Percentiles rank a stretch among this genome's conserved stretches.
Conservation (phyloP, 2,113 vertebrate genomes). For the Aegotheles bennettii region DNA sequence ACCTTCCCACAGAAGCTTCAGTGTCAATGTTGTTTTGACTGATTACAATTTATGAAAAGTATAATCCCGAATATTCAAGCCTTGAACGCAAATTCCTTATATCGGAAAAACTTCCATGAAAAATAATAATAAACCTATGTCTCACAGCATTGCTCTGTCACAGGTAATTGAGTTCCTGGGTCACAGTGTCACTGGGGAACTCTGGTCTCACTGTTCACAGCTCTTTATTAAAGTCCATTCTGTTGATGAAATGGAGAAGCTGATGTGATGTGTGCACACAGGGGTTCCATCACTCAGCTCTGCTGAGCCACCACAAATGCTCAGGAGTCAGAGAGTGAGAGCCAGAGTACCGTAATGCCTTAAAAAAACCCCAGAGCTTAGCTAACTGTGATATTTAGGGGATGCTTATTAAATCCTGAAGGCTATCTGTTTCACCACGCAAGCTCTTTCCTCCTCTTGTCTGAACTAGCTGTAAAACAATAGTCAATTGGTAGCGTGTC, state of each 20-base stretch:
- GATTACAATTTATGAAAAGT: neutral
- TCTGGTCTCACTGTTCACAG: neutral
- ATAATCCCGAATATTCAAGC: neutral
- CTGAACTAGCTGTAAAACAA: neutral
- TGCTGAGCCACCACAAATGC: neutral
- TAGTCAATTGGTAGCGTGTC: neutral
- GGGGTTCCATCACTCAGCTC: neutral
- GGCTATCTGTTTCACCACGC: fast-evolving
- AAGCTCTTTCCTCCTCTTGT: neutral
- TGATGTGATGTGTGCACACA: fast-evolving
- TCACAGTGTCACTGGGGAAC: neutral
- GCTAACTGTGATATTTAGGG: neutral
- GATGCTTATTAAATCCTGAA: neutral
- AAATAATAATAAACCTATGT: neutral
- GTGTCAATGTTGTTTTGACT: neutral
- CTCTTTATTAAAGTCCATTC: neutral
- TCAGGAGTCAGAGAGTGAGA: neutral
- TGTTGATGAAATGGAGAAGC: neutral
- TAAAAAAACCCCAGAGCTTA: neutral
- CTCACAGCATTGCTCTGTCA: neutral
- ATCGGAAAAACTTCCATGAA: neutral
- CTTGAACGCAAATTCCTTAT: neutral
- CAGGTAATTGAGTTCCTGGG: neutral
- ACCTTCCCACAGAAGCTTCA: neutral
- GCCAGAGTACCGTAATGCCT: neutral